Evolutionary conservation across 2,113 vertebrate genomes (phyloP).

Genomic region (Labeo rohita): DNA sequence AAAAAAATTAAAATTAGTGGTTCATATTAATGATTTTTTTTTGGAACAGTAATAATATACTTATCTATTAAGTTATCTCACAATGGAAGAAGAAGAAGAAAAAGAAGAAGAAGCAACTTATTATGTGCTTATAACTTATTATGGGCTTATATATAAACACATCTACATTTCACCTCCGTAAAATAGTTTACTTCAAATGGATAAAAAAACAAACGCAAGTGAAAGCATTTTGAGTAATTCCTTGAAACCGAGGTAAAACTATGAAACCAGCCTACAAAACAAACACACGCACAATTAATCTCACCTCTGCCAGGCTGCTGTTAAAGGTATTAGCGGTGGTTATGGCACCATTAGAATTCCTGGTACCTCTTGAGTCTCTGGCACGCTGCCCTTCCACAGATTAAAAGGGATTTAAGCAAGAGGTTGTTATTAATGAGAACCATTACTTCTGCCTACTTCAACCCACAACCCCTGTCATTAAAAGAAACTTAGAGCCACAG

Average conservation of each 20-base stretch:
- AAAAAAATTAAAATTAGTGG: no score
- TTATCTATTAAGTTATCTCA: no score
- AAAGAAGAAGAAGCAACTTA: no score
- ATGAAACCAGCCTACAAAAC: background rate
- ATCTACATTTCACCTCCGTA: no score
- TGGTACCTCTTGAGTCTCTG: slow-evolving; percentile 40
- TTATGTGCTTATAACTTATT: no score
- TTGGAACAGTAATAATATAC: no score
- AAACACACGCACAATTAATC: slow-evolving; percentile 43
- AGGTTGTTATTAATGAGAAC: slow-evolving; percentile 56
- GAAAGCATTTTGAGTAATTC: background rate
- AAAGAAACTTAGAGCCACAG: background rate
- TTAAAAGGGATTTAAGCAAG: slow-evolving; percentile 61
- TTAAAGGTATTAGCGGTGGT: slow-evolving; percentile 21
- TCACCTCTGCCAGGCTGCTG: slow-evolving; percentile 43
- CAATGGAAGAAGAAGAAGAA: no score
- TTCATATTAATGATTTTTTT: no score
- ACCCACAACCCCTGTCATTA: slow-evolving; percentile 22
- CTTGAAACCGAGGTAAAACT: background rate
- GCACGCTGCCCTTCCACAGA: slow-evolving; percentile 54
- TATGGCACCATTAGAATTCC: slow-evolving; percentile 55
- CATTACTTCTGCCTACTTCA: slow-evolving; percentile 49
- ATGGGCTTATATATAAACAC: no score
- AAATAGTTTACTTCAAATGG: no score
- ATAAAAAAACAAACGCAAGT: background rate